These are phyloP conservation scores for Caranx ignobilis DNA, from an alignment of 2,113 vertebrate species.

Conservation along the genomic window DNA sequence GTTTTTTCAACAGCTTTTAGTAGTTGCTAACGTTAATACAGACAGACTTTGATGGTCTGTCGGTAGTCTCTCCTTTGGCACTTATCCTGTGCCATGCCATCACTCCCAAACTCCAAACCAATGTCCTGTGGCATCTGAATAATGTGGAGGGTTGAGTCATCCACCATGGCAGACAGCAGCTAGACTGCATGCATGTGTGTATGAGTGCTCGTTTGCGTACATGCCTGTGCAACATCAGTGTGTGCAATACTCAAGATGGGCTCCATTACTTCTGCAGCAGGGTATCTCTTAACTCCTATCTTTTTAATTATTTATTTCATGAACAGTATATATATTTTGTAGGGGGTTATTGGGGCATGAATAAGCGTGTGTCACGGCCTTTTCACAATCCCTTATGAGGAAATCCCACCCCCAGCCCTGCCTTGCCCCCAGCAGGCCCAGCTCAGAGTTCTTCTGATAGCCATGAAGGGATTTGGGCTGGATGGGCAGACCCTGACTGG, in stretches of 20 bases:
- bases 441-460: conserved; percentile 82
- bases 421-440: conserved; percentile 81
- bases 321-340: conserved; percentile 77
- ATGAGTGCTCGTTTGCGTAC: conserved; percentile 43
- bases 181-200: conserved; percentile 28
- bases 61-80: conserved; percentile 20
- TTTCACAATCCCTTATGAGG: conserved; percentile 83
- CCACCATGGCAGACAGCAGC: conserved; percentile 38
- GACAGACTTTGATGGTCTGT: background rate
- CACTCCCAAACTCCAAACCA: conserved; percentile 41
- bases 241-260: conserved; percentile 55
- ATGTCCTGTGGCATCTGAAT: conserved; percentile 55
- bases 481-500: conserved; percentile 83
- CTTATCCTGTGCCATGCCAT: conserved; percentile 7
- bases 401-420: conserved; percentile 81
- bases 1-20: background rate
- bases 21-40: conserved; percentile 19
- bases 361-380: conserved; percentile 87
- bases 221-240: conserved; percentile 45
- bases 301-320: conserved; percentile 72
- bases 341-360: conserved; percentile 80
- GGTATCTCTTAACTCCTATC: conserved; percentile 61
- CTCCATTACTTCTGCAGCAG: conserved; percentile 53
- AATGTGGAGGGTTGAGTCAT: conserved; percentile 54
- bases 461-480: conserved; percentile 87